phyloP scores from a whole-genome alignment of 2,888 invertebrate species.

The Unio pictorum region DNA sequence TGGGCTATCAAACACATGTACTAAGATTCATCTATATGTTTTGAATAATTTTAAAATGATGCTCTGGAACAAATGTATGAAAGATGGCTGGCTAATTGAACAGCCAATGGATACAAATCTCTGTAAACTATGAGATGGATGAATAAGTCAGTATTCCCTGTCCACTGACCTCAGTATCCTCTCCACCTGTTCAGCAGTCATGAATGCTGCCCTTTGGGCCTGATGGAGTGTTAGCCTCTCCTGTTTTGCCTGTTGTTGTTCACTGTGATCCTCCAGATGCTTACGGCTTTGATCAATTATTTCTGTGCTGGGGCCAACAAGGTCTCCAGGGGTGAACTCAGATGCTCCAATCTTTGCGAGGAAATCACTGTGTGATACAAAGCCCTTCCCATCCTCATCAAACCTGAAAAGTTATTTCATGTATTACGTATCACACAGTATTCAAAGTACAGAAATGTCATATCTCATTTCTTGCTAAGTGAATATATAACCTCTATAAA shows the following conservation, averaged over 20 bases:
- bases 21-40: no score
- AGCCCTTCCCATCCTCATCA: slow-evolving; percentile 58
- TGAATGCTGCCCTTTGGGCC: slow-evolving; percentile 51
- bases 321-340: slow-evolving; percentile 64
- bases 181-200: slow-evolving; percentile 59
- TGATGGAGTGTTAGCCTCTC: slow-evolving; percentile 64
- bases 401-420: slow-evolving; percentile 44
- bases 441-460: no score
- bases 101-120: neutral
- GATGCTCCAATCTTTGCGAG: slow-evolving; percentile 57
- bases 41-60: no score
- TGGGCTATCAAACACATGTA: no score
- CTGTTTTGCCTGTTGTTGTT: slow-evolving; percentile 57
- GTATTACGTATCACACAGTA: no score
- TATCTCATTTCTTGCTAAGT: no score
- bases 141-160: no score
- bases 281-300: slow-evolving; percentile 60
- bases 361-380: slow-evolving; percentile 63
- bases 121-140: neutral
- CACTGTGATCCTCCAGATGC: slow-evolving; percentile 55
- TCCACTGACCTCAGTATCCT: slow-evolving; percentile 59
- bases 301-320: slow-evolving; percentile 55
- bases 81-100: neutral
- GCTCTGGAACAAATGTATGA: no score
- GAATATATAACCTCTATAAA: no score